Evolutionary conservation across 2,888 invertebrate species (phyloP).

Genomic region (Sepioteuthis lessoniana): DNA sequence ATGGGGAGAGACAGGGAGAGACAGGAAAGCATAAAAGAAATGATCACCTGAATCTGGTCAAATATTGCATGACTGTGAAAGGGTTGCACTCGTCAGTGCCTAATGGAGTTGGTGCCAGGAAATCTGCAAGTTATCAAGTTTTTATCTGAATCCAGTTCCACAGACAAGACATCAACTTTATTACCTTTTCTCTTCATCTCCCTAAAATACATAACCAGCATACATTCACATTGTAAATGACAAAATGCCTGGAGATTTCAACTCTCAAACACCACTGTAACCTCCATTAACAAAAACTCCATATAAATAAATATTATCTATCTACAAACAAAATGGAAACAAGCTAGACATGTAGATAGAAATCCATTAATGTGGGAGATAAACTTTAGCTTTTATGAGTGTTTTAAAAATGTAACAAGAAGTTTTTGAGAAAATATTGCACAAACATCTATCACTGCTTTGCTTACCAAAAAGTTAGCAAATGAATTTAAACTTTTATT

Average conservation of each 20-base stretch:
- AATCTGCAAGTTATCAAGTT: constrained; percentile 33
- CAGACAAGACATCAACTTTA: constrained; percentile 33
- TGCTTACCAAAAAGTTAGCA: no score
- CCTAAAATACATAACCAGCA: neutral
- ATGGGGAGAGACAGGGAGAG: neutral
- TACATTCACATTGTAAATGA: neutral
- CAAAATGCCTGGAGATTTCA: neutral
- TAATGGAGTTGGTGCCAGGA: constrained; percentile 33
- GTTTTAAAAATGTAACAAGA: neutral
- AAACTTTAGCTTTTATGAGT: constrained; percentile 2
- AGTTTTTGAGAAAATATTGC: neutral
- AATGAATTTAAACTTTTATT: no score
- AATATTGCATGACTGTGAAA: constrained; percentile 33
- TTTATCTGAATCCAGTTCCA: constrained; percentile 18
- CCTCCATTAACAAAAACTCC: neutral
- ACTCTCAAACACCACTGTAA: neutral
- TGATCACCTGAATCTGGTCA: neutral
- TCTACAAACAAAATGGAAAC: neutral
- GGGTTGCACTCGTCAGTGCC: neutral
- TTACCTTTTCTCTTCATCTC: neutral
- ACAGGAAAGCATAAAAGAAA: neutral
- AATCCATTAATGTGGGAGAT: neutral
- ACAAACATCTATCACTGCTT: neutral
- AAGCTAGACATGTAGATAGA: neutral
- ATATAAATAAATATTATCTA: neutral